These are phyloP conservation scores for Dasypogon diadema DNA, from an alignment of 2,888 invertebrate species.

Conservation along the genomic window DNA sequence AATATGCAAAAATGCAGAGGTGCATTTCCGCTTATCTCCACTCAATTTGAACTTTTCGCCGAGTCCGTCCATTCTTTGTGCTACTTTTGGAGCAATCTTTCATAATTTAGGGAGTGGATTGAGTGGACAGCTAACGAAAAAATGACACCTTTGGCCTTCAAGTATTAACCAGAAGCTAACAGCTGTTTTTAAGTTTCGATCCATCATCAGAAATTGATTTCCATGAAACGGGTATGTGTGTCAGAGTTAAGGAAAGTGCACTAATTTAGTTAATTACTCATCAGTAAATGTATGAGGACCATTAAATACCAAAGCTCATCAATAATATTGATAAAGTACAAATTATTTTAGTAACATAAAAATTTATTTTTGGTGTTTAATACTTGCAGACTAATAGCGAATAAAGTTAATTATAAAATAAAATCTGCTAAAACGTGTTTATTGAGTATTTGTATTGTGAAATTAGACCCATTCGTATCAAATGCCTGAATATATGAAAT, in stretches of 20 bases:
- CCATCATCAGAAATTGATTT: constrained; percentile 68
- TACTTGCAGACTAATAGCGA: too few species aligned
- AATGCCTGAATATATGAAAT: too few species aligned
- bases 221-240: constrained; percentile 52
- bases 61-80: not conserved
- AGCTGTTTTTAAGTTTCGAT: constrained; percentile 67
- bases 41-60: constrained; percentile 6
- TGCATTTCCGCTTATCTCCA: not conserved
- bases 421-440: too few species aligned
- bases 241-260: constrained; percentile 21
- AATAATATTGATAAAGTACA: too few species aligned
- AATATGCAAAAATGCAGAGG: constrained; percentile 14
- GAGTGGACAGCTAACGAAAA: constrained; percentile 27
- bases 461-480: too few species aligned
- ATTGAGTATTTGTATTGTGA: too few species aligned
- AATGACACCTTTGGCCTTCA: not conserved
- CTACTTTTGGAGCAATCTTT: constrained; percentile 6
- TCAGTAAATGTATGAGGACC: too few species aligned
- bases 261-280: constrained; percentile 27
- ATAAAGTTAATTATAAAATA: too few species aligned
- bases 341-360: too few species aligned
- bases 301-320: too few species aligned
- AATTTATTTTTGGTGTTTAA: too few species aligned
- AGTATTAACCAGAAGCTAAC: constrained; percentile 68
- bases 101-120: constrained; percentile 28